Evolutionary conservation across 1,140 invertebrate species (phyloP).

Genomic region (Aethina tumida): DNA sequence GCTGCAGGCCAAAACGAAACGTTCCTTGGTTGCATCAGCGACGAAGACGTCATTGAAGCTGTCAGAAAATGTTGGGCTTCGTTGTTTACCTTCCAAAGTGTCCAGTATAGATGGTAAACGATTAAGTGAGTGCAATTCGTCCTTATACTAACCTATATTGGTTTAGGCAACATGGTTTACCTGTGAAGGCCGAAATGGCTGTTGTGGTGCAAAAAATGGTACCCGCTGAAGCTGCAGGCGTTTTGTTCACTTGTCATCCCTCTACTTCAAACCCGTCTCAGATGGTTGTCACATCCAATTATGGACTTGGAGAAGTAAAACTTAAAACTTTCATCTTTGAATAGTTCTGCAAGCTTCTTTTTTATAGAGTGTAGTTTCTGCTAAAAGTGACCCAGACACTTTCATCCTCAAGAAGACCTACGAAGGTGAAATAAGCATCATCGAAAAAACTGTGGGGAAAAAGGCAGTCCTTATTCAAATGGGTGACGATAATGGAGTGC

Average conservation of each 20-base stretch:
- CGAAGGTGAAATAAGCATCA: conserved; percentile 39
- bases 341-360: conserved; percentile 8
- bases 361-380: conserved; percentile 66
- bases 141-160: too few species aligned
- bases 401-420: conserved; percentile 46
- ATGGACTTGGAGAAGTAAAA: conserved; percentile 66
- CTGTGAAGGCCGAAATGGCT: conserved; percentile 54
- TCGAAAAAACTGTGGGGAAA: conserved; percentile 41
- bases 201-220: conserved; percentile 79
- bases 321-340: not conserved
- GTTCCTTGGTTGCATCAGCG: conserved; percentile 50
- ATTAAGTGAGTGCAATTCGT: not conserved
- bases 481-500: not conserved
- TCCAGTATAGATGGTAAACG: conserved; percentile 56
- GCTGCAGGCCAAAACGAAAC: conserved; percentile 80
- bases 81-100: conserved; percentile 61
- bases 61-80: conserved; percentile 71
- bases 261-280: conserved; percentile 52
- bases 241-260: conserved; percentile 72
- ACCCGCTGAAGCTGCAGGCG: conserved; percentile 57
- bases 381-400: conserved; percentile 61
- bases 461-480: conserved; percentile 10
- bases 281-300: conserved; percentile 68
- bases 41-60: conserved; percentile 44
- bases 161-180: conserved; percentile 54